Conservation (phyloP, 1,140 invertebrate species). For the Onthophagus taurus region DNA sequence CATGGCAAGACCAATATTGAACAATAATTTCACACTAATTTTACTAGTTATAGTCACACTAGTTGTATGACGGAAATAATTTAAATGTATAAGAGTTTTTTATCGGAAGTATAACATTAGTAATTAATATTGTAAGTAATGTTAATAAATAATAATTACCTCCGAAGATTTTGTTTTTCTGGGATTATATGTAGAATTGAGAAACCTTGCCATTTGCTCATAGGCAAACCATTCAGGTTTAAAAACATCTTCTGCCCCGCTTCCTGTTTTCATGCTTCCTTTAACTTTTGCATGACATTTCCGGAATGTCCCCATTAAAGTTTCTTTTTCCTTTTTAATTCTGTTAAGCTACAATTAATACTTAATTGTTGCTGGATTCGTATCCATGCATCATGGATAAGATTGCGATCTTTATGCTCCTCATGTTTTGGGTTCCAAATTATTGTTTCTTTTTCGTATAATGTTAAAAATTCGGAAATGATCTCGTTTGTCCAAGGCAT, state of each 20-base stretch:
- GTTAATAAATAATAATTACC: too few species aligned
- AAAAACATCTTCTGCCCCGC: constrained; percentile 18
- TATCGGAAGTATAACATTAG: too few species aligned
- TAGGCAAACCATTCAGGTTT: constrained; percentile 26
- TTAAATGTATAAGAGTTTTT: too few species aligned
- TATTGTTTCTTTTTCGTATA: constrained; percentile 3
- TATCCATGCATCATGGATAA: constrained; percentile 10
- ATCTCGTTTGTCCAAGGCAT: constrained; percentile 6
- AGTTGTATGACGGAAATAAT: too few species aligned
- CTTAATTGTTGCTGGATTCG: constrained; percentile 1
- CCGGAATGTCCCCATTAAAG: constrained; percentile 1
- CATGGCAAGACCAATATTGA: too few species aligned
- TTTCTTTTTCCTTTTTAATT: constrained; percentile 1
- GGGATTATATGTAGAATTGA: too few species aligned
- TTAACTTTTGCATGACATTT: constrained; percentile 17
- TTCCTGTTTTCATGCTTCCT: constrained; percentile 12
- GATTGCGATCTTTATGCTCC: neutral
- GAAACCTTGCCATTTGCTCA: constrained; percentile 15
- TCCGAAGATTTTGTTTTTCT: too few species aligned
- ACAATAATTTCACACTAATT: too few species aligned
- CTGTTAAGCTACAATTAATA: neutral
- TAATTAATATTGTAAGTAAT: too few species aligned
- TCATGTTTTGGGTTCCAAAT: constrained; percentile 10
- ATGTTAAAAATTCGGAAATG: constrained; percentile 2
- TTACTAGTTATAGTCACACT: too few species aligned